Base-by-base conservation (phyloP, 92 coral and sea anemone genomes). In the Blastomussa wellsi region DNA sequence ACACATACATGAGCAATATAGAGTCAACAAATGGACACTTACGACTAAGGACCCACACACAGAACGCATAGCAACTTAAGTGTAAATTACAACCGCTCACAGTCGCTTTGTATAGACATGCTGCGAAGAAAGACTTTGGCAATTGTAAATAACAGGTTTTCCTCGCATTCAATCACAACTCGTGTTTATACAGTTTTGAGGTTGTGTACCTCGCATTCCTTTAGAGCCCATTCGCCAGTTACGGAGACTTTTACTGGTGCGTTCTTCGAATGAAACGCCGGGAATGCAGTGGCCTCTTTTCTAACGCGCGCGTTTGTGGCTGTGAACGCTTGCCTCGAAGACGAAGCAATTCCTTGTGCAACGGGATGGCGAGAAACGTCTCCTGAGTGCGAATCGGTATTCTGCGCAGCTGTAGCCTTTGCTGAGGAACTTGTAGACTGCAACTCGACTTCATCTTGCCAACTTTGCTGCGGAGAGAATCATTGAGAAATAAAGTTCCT, bases 201-300 rank as follows among this genome's bases (percentile, higher is more conserved):
- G 57, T 76, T 76, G 82, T 85, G 69, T 39, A 94, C 98, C 93
- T 92, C 89, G 68, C 98, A 92, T 77, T 92, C 95, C 86, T 92
- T 91, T 14, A 94, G 87, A 16, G 98, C 98, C 98, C 98, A 94
- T 90, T 94, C 98, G 17, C 98, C 98, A 66, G 90, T 94, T 6
- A 94, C 98, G 52, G 98, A 92, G 55, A 94, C 98, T 84, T 89
- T 94, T 6, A 94, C 88, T 7, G 98, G 98, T 8, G 95, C 92
- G 72, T 94, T 92, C 85, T 88, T 94, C 48, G 93, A 82, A 67
- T 90, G 98, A 87, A 94, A 93, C 72, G 90, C 77, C 36, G 87
- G 83, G 77, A 90, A 92, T 16, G 93, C 76, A 48, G 87, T 53
- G 48, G 90, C 82, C 11, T 83, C 80, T 36, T 88, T 90, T 72